phyloP scores from a whole-genome alignment of 2,888 invertebrate genomes.

The Zaprionus lineosus region DNA sequence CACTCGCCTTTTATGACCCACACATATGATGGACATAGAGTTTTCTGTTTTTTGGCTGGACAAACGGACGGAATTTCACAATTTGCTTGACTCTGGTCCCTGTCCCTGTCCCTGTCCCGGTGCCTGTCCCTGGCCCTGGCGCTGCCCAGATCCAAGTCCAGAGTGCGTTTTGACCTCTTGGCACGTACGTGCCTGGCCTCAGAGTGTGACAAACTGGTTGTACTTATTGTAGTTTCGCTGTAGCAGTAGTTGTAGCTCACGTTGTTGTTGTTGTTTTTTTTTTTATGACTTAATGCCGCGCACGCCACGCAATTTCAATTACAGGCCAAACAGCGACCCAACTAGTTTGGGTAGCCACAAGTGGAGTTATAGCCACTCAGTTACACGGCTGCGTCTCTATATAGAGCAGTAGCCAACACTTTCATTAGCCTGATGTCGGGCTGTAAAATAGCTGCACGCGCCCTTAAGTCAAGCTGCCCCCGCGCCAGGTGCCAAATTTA shows the following conservation, averaged over 20 bases:
- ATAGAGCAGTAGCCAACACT: conserved; percentile 43
- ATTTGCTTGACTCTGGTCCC: conserved; percentile 39
- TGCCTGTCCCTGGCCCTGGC: conserved; percentile 27
- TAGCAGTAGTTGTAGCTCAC: neutral
- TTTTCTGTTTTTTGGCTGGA: neutral
- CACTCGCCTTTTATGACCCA: conserved; percentile 71
- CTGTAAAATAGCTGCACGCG: conserved; percentile 59
- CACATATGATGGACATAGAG: too few species aligned
- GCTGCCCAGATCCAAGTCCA: conserved; percentile 50
- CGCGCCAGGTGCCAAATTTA: conserved; percentile 66
- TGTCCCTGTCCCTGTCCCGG: conserved; percentile 10
- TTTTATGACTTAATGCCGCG: conserved; percentile 77
- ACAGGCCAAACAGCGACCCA: conserved; percentile 44
- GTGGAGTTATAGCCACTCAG: conserved; percentile 6
- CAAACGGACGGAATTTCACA: conserved; percentile 49
- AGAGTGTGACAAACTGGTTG: conserved; percentile 81
- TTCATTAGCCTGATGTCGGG: conserved; percentile 55
- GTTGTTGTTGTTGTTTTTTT: conserved; percentile 40
- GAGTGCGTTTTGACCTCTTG: conserved; percentile 76
- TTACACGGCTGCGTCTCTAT: conserved; percentile 3
- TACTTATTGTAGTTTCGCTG: conserved; percentile 18
- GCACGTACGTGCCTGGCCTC: conserved; percentile 77
- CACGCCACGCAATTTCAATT: conserved; percentile 77
- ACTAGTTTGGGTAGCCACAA: conserved; percentile 9
- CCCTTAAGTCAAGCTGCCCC: conserved; percentile 34